Conservation (phyloP, 2,113 vertebrate genomes). For the Eulemur macaco region DNA sequence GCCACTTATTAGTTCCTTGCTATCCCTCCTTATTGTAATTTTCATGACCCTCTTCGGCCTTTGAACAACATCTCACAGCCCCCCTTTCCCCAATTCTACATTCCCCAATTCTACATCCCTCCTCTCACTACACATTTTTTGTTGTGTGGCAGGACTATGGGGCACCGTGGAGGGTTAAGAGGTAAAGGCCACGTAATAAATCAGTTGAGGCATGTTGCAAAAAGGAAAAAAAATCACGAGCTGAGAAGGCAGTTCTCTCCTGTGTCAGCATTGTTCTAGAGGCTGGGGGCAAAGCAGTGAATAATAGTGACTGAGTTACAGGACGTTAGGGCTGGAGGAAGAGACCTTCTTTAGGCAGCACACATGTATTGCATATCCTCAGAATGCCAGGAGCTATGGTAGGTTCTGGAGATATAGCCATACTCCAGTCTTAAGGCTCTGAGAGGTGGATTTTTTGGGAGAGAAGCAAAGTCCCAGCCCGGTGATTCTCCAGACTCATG, state of each 20-base stretch:
- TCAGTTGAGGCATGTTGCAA: background rate
- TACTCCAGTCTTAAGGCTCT: background rate
- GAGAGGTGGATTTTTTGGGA: background rate
- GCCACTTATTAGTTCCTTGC: background rate
- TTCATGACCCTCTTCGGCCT: background rate
- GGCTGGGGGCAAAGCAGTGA: background rate
- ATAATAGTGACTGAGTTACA: background rate
- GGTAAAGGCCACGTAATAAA: background rate
- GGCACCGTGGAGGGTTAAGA: background rate
- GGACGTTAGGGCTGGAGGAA: background rate
- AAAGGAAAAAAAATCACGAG: background rate
- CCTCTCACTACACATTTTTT: background rate
- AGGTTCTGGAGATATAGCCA: background rate
- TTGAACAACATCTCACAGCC: background rate
- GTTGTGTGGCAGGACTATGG: background rate
- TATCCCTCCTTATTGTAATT: background rate
- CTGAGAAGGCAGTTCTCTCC: background rate
- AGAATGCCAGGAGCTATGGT: background rate
- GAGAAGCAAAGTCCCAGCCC: background rate
- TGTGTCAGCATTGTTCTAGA: background rate
- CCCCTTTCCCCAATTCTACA: background rate
- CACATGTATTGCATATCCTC: accelerated
- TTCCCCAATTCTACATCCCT: background rate
- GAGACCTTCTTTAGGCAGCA: background rate
- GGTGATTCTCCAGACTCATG: background rate